Evolutionary conservation across 2,113 vertebrate genomes (phyloP), one percentile per base, ranked within the genome.

Genomic region (Lontra canadensis): DNA sequence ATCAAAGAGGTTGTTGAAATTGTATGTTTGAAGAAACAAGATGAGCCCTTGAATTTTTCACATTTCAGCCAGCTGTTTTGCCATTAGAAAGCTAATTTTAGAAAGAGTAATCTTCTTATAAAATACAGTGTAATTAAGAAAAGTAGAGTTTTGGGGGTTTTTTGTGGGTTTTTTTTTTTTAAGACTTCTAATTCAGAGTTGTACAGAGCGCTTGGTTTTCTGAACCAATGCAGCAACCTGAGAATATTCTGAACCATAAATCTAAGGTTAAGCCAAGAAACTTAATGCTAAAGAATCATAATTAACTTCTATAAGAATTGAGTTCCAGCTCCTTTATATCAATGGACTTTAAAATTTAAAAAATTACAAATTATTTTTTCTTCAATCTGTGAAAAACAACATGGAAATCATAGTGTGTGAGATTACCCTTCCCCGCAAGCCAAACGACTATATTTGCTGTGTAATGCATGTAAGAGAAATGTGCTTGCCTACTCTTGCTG

Each of bases 61-160:
- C 78, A 94, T 97, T 95, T 88, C 44, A 94, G 79, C 59, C 52
- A 96, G 82, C 47, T 85, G 83, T 92, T 95, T 96, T 95, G 82
- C 88, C 93, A 97, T 85, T 73, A 92, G 13, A 97, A 65, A 81
- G 81, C 95, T 98, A 97, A 97, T 83, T 98, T 97, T 96, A 97
- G 95, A 95, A 83, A 15, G 57, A n/a, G n/a, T 71, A 93, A 90
- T 98, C 90, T 86, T 91, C 79, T 90, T 97, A 95, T 90, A 95
- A 97, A 97, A 67, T 83, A 39, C 96, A 95, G 78, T 86, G n/a
- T 95, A 82, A 95, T 98, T 97, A 95, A 96, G 96, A 86, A 96
- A 96, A 93, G 86, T 95, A 89, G 61, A 21, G 76, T 21, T 57
- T 92, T 59, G 44, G 36, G 20, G 9, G 1, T 34, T 97, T 36